Percentiles rank a stretch among this genome's conserved stretches.
Conservation (phyloP, 2,888 invertebrate species). For the Tetranychus piercei region DNA sequence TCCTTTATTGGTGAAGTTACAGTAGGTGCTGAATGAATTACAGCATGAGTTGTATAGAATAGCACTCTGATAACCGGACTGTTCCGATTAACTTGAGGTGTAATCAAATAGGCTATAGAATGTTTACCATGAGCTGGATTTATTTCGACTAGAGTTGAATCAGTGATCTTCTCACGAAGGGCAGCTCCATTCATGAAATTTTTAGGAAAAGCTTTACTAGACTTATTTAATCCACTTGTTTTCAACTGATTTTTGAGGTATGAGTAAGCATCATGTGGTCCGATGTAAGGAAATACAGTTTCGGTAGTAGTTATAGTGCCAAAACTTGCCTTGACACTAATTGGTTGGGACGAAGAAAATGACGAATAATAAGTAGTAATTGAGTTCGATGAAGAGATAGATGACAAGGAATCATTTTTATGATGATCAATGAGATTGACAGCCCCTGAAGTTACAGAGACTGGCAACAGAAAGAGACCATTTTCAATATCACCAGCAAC, state of each 20-base stretch:
- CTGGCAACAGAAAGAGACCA: background rate
- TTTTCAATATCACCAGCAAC: background rate
- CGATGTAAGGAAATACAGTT: conserved; percentile 57
- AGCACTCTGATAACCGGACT: conserved; percentile 76
- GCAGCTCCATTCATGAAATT: background rate
- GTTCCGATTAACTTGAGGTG: conserved; percentile 62
- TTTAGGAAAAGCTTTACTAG: conserved; percentile 37
- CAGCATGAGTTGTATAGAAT: conserved; percentile 46
- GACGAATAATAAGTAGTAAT: background rate
- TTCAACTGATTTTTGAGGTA: background rate
- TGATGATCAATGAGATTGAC: background rate
- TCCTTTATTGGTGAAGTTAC: background rate
- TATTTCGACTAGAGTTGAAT: conserved; percentile 17
- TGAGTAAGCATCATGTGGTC: background rate
- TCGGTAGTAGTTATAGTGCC: conserved; percentile 89
- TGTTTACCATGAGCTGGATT: background rate
- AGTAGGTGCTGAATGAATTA: conserved; percentile 40
- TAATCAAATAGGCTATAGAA: conserved; percentile 62
- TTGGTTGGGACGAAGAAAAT: conserved; percentile 47
- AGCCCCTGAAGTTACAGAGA: background rate
- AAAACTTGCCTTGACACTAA: conserved; percentile 73
- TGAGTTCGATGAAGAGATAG: background rate
- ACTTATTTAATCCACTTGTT: background rate
- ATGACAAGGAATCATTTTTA: background rate
- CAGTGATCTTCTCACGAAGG: background rate